Evolutionary conservation across 2,797 vertebrate species (phyloP).

Genomic region (Trachops cirrhosus): DNA sequence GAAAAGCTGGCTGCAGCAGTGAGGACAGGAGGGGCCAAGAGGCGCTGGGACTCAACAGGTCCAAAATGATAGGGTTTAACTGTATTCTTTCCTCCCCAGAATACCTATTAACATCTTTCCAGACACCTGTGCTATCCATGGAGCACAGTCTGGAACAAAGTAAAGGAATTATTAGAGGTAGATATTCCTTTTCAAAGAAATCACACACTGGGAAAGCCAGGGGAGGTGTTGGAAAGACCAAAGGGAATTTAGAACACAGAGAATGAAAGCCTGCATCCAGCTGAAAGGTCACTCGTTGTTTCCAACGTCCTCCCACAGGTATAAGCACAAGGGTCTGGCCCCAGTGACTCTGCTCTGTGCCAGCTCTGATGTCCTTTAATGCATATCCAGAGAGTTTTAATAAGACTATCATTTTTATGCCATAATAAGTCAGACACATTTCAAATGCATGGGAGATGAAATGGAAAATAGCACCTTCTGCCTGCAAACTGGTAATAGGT

Average conservation of each 20-base stretch:
- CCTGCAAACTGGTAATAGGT: background rate
- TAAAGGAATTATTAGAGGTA: background rate
- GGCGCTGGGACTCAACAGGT: background rate
- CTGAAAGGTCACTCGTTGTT: background rate
- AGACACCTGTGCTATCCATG: background rate
- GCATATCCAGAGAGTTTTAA: background rate
- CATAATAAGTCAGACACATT: conserved; percentile 4
- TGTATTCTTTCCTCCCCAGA: background rate
- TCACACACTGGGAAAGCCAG: background rate
- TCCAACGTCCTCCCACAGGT: background rate
- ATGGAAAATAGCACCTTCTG: conserved; percentile 24
- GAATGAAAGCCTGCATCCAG: background rate
- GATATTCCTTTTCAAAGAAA: conserved; percentile 39
- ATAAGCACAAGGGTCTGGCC: background rate
- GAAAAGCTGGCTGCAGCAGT: background rate
- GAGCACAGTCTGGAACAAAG: background rate
- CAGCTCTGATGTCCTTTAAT: background rate
- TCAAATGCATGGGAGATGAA: conserved; percentile 6
- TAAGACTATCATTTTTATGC: background rate
- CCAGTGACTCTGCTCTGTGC: background rate
- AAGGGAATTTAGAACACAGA: background rate
- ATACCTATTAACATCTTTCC: background rate
- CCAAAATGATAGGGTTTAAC: background rate
- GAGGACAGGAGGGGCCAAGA: background rate
- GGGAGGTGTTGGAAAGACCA: background rate